Evolutionary conservation across 2,888 invertebrate genomes (phyloP), one percentile per base, ranked within the genome.

Genomic region (Axea sp.): DNA sequence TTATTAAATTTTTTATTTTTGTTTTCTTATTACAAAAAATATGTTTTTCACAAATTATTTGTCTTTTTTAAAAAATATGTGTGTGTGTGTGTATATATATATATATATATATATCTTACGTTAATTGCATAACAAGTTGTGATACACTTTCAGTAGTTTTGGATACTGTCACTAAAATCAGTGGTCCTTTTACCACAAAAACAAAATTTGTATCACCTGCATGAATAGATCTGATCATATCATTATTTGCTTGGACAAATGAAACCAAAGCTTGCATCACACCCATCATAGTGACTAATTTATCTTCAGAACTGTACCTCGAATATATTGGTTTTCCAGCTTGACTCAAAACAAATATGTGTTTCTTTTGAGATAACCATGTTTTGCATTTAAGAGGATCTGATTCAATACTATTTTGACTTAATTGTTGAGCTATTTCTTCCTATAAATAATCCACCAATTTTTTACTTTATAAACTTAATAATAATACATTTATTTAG

Each of bases 291-390:
- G 97, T 96, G 3, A 96, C 97, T 81, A 98, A 88, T 87, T 96
- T 95, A 84, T 98, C 97, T 89, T 98, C 98, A 0, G 86, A 86
- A 80, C 85, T 82, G 73, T 87, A 94, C 93, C 95, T 92, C 6
- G 97, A 95, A 88, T 98, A 99, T 79, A 99, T 96, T 8, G 98
- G 98, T 88, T 99, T 99, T 1, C 98, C 98, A 6, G 98, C 96
- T 81, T 96, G 94, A 88, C 98, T 98, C 22, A 98, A 88, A 79
- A 99, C 95, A 86, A 99, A 98, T 19, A 99, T 92, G 89, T 98
- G 98, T 85, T 96, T 96, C 69, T 93, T 93, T 81, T 95, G 93
- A 30, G 91, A 91, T 12, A 94, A 91, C 92, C 97, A 94, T 65
- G 93, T 92, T 30, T 91, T 91, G 78, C 92, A 92, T 79, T 91